Evolutionary conservation across 2,113 vertebrate species (phyloP), one percentile per base, ranked within the genome.

Genomic region (Okapia johnstoni): DNA sequence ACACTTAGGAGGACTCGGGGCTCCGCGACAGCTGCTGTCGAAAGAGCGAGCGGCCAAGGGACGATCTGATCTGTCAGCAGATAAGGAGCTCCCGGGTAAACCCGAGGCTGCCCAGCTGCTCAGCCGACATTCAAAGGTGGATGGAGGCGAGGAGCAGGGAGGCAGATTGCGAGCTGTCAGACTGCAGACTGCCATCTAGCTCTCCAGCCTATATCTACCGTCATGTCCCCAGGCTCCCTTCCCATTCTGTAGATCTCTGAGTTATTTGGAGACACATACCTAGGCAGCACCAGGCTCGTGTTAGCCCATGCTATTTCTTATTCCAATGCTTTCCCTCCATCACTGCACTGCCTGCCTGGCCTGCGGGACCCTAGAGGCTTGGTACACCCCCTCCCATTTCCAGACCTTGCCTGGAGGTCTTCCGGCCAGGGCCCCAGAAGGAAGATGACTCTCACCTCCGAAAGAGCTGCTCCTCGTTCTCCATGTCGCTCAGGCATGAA

Each of bases 21-120:
- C 43, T 14, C 0, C 0, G 4, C 1, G 0, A 0, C 13, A 15
- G 52, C 28, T 21, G 58, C 28, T 12, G 23, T 61, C 30, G 9
- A 30, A 6, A 7, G 60, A 58, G 70, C n/a, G 0, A 36, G 33
- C 3, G 7, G 33, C 28, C 13, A 2, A 2, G 14, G 30, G 36
- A 76, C 40, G 3, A 7, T 52, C 2, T 33, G 55, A 77, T 23
- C 36, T 3, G 73, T 54, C 85, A 66, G 58, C 48, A 55, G 50
- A 13, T 23, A 6, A 19, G 50, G 21, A 30, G n/a, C 25, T 66
- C 90, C 94, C 3, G 43, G 50, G 84, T 19, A 3, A 43, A 7
- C 14, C 84, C 4, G 2, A 15, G 58, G 26, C 28, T 40, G 23
- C 63, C 54, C 30, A n/a, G 54, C 54, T 55, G 77, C 30, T 13